Base-by-base conservation (phyloP, 2,113 vertebrate genomes). In the Scortum barcoo region DNA sequence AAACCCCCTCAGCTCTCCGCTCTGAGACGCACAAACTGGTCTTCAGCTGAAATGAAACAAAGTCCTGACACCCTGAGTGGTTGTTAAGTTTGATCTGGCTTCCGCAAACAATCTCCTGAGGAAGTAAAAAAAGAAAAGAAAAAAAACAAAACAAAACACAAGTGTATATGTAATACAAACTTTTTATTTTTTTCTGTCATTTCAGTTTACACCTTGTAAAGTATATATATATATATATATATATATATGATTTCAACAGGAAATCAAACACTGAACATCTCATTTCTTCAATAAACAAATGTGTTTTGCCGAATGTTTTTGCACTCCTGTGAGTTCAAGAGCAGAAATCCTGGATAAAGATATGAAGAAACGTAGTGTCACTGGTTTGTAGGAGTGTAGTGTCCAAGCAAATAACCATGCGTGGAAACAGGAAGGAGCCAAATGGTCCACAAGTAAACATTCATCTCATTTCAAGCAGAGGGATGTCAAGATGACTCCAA, bases 1-100 rank as follows among this genome's bases (percentile, higher is more conserved):
- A 65, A 74, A 63, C 10, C 0, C 69, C 73, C 73, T 65, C 60
- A 38, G 69, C 57, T 73, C 38, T 33, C 56, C 48, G 56, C 69
- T 38, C 44, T 10, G 70, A 80, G 80, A 82, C 7, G 4, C 63
- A 76, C 81, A 60, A 73, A 88, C 72, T 42, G 75, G 53, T 61
- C 46, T 56, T 76, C 76, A 70, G 72, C 69, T 71, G 72, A 61
- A 78, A 76, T 74, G 68, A 86, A 73, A 82, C 40, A 83, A 77
- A 86, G 78, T 56, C 46, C 10, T 28, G 62, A 50, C 42, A 5
- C 72, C 19, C 63, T 5, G 58, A 68, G 56, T 26, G 2, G 36
- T 42, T 65, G 77, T 80, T 77, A 24, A 17, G 30, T 86, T 80
- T 85, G 58, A 85, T 86, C 68, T 58, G 61, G 73, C 61, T 72